These are phyloP conservation scores for Melinopterus prodromus DNA, from an alignment of 2,888 invertebrate genomes.

Conservation along the genomic window DNA sequence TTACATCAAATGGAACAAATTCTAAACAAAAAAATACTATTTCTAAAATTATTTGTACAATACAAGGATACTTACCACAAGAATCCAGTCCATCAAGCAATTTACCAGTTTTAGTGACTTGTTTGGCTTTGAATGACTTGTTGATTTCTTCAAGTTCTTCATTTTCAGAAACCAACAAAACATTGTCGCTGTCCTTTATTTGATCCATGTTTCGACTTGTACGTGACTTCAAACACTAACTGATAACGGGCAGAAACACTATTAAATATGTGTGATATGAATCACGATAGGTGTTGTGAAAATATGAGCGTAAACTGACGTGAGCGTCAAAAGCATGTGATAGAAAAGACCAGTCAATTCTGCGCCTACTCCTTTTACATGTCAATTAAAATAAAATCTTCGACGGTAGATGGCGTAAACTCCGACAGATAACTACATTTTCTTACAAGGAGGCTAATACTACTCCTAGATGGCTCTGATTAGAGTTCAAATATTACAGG, in stretches of 20 bases:
- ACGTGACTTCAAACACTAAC: slow-evolving; percentile 8
- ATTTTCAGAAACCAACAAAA: slow-evolving; percentile 27
- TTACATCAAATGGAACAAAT: slow-evolving; percentile 31
- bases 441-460: too few species aligned
- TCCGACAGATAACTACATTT: too few species aligned
- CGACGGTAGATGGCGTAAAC: too few species aligned
- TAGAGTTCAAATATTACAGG: too few species aligned
- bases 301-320: background rate
- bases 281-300: background rate
- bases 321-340: too few species aligned
- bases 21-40: slow-evolving; percentile 14
- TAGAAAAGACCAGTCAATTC: too few species aligned
- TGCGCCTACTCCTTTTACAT: too few species aligned
- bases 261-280: background rate
- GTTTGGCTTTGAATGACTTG: background rate
- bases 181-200: slow-evolving; percentile 32
- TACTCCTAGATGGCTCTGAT: too few species aligned
- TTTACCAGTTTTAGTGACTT: background rate
- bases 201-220: slow-evolving; percentile 33
- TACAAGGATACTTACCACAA: background rate
- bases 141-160: background rate
- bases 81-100: background rate
- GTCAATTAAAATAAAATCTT: too few species aligned
- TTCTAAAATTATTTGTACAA: background rate
- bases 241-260: background rate